A percentile compares a stretch with the other conserved stretches of the same genome.
Conservation (phyloP, 1,140 invertebrate genomes). For the Drosophila baimaii region DNA sequence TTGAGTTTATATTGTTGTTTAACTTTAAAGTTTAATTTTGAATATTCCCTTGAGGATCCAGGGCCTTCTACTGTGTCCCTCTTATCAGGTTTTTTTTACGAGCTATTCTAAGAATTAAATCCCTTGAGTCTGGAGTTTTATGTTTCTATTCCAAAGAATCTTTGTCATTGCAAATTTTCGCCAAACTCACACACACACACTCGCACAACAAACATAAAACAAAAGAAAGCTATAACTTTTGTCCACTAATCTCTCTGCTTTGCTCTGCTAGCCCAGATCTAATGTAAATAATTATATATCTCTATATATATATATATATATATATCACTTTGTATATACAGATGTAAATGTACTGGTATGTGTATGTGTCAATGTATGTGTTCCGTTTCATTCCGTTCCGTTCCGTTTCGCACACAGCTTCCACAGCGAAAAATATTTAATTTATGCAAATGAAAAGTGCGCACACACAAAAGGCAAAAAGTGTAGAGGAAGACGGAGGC, state of each 20-base stretch:
- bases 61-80: neutral
- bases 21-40: neutral
- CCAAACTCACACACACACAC: neutral
- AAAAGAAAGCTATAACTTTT: slow-evolving; percentile 32
- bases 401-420: slow-evolving; percentile 43
- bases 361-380: slow-evolving; percentile 46
- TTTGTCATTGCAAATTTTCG: slow-evolving; percentile 29
- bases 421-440: slow-evolving; percentile 41
- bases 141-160: slow-evolving; percentile 16
- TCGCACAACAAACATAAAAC: slow-evolving; percentile 22
- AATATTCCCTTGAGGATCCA: neutral
- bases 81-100: slow-evolving; percentile 15
- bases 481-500: neutral
- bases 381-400: slow-evolving; percentile 28
- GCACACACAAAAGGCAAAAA: slow-evolving; percentile 42
- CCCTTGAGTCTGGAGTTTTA: slow-evolving; percentile 28
- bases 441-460: slow-evolving; percentile 67
- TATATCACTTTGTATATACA: slow-evolving; percentile 12
- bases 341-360: slow-evolving; percentile 22
- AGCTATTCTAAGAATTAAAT: slow-evolving; percentile 4
- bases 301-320: slow-evolving; percentile 9
- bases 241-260: slow-evolving; percentile 39
- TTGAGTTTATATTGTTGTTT: no score
- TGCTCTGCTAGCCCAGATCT: slow-evolving; percentile 28
- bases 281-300: slow-evolving; percentile 42